phyloP scores from a whole-genome alignment of 1,140 invertebrate genomes.

The Pteromalus puparum region DNA sequence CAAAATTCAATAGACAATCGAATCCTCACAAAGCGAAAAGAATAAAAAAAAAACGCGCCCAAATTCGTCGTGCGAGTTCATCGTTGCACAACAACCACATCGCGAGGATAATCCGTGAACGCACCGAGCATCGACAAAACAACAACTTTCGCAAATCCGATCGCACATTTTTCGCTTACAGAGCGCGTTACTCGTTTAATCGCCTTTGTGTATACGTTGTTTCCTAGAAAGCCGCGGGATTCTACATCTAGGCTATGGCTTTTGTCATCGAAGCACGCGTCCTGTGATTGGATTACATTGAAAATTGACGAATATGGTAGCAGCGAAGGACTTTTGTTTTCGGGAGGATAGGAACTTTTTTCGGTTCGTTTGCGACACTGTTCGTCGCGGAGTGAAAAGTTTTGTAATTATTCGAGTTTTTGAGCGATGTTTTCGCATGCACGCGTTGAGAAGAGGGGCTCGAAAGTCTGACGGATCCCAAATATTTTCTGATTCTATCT shows the following conservation, averaged over 20 bases:
- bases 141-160: slow-evolving; percentile 8
- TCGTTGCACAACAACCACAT: background rate
- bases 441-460: too few species aligned
- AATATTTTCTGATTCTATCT: background rate
- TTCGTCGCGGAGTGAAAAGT: background rate
- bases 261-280: background rate
- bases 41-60: slow-evolving; percentile 8
- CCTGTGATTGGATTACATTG: slow-evolving; percentile 23
- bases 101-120: background rate
- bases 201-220: background rate
- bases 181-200: background rate
- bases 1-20: background rate
- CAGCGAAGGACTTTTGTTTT: background rate
- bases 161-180: background rate
- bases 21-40: background rate
- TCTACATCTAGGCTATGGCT: background rate
- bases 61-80: background rate
- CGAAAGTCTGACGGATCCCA: background rate
- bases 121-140: slow-evolving; percentile 26
- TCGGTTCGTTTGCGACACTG: background rate
- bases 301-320: background rate
- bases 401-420: background rate
- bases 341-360: background rate
- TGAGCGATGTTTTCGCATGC: too few species aligned
- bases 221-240: background rate